Conservation (phyloP, 2,888 invertebrate species). For the Ophion obscuratus region DNA sequence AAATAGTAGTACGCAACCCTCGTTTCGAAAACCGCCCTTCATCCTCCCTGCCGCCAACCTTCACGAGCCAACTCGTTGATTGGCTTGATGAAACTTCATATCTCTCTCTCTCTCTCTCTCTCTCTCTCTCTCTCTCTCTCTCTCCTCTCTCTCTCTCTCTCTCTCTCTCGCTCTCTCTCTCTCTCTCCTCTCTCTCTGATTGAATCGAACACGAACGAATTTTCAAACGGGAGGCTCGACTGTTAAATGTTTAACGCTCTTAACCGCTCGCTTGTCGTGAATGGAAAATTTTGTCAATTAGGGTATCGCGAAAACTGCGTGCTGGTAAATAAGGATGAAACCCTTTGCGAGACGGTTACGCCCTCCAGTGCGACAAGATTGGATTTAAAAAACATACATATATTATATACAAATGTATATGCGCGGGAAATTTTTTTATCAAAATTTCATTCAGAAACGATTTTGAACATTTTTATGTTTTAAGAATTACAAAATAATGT, state of each 20-base stretch:
- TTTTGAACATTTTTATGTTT: no score
- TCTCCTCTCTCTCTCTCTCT: neutral
- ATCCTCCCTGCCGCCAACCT: neutral
- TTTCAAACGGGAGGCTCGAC: conserved; percentile 22
- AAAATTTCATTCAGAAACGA: no score
- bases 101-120: conserved; percentile 28
- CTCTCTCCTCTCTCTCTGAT: neutral
- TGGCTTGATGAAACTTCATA: conserved; percentile 48
- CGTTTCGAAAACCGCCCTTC: conserved; percentile 4
- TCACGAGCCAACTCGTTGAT: conserved; percentile 32
- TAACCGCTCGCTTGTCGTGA: conserved; percentile 31
- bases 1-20: conserved; percentile 56
- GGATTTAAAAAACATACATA: no score
- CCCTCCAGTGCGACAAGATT: no score
- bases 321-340: conserved; percentile 8
- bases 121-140: neutral
- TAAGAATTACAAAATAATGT: no score
- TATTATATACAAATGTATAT: no score
- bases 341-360: neutral
- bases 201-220: conserved; percentile 66
- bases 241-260: conserved; percentile 47
- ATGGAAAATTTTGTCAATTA: conserved; percentile 54
- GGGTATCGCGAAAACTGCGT: conserved; percentile 9
- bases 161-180: neutral
- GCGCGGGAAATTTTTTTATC: no score